Percentiles rank a stretch among this genome's conserved stretches.
phyloP scores from a whole-genome alignment of 2,113 vertebrate genomes.

The Patagioenas fasciata region DNA sequence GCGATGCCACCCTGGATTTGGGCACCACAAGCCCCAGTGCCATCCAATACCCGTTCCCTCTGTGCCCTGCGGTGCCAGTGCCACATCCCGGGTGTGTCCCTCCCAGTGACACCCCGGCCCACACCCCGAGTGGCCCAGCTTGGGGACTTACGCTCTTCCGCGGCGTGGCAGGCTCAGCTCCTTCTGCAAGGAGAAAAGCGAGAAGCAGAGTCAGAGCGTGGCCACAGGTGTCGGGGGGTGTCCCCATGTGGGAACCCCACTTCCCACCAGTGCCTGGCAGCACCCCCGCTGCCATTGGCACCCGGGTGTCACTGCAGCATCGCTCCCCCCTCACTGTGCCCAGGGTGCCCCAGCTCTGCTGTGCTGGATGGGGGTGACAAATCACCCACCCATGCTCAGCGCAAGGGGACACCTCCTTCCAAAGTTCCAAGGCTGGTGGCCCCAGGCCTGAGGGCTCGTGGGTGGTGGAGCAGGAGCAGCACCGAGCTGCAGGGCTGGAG shows the following conservation, averaged over 20 bases:
- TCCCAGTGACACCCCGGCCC: neutral
- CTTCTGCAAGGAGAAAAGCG: conserved; percentile 80
- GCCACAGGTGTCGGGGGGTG: accelerated
- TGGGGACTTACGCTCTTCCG: conserved; percentile 86
- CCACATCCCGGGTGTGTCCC: accelerated
- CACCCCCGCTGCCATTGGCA: accelerated
- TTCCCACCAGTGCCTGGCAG: neutral
- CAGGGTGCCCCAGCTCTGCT: neutral
- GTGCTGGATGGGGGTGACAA: neutral
- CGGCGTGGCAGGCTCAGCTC: conserved; percentile 93
- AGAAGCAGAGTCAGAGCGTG: neutral
- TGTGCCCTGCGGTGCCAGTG: accelerated
- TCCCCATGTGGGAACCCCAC: neutral
- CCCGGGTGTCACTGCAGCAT: accelerated
- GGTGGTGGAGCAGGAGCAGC: neutral
- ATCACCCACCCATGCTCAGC: accelerated
- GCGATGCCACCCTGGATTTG: neutral
- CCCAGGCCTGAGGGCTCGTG: accelerated
- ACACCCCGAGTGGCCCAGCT: neutral
- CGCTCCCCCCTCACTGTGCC: accelerated
- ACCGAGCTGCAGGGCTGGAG: neutral
- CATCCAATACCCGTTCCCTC: accelerated
- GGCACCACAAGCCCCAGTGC: neutral
- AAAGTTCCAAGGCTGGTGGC: neutral
- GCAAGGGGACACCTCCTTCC: neutral